Evolutionary conservation across 2,797 vertebrate species (phyloP).

Genomic region (Sebastes variabilis): DNA sequence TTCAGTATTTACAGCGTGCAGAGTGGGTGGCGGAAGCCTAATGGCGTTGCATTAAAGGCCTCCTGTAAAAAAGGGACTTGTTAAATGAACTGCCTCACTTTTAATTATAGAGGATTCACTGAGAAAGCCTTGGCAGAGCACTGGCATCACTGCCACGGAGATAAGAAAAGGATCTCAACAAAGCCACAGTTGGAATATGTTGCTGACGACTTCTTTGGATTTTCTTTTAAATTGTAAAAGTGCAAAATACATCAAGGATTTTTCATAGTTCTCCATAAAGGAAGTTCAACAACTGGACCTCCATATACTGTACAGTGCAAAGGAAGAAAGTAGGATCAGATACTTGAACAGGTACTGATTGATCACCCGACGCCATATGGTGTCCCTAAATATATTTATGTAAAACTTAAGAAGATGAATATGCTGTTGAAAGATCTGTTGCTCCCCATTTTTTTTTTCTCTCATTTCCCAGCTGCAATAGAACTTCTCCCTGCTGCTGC

Average conservation of each 20-base stretch:
- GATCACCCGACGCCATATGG: background rate
- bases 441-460: background rate
- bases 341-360: background rate
- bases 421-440: background rate
- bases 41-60: slow-evolving; percentile 36
- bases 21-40: slow-evolving; percentile 41
- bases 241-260: background rate
- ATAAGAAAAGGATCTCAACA: slow-evolving; percentile 12
- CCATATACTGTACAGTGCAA: background rate
- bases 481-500: slow-evolving; percentile 26
- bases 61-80: slow-evolving; percentile 34
- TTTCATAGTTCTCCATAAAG: background rate
- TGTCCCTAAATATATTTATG: background rate
- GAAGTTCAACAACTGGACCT: background rate
- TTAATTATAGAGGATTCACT: slow-evolving; percentile 51
- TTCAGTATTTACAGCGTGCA: slow-evolving; percentile 50
- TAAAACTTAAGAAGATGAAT: background rate
- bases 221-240: background rate
- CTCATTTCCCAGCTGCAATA: background rate
- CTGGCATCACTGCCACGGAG: background rate
- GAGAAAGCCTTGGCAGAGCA: slow-evolving; percentile 18
- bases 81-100: slow-evolving; percentile 46
- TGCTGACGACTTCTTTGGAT: background rate
- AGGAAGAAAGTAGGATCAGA: background rate
- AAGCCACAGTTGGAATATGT: background rate